These are phyloP conservation scores for Synanthedon formicaeformis DNA, from an alignment of 2,888 invertebrate genomes.

Conservation along the genomic window DNA sequence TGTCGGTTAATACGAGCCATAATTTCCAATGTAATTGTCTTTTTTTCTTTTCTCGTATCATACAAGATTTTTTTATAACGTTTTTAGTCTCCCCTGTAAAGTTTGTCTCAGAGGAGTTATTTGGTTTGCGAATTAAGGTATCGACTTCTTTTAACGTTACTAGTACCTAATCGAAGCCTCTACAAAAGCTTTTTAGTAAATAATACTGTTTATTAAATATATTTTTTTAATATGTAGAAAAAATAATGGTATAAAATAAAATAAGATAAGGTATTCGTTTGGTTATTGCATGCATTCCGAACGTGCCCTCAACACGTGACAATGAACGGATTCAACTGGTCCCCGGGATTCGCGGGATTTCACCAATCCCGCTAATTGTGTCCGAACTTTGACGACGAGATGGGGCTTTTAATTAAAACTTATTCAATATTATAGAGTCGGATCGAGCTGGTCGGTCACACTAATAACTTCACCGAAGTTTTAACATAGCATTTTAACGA, in stretches of 20 bases:
- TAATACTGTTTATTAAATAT: neutral
- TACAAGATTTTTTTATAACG: too few species aligned
- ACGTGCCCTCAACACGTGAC: conserved; percentile 6
- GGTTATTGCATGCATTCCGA: too few species aligned
- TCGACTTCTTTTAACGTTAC: too few species aligned
- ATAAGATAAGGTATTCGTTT: too few species aligned
- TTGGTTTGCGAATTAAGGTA: too few species aligned
- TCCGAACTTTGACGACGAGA: conserved; percentile 35
- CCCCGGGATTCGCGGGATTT: conserved; percentile 19
- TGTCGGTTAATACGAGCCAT: too few species aligned
- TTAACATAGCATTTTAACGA: conserved; percentile 20
- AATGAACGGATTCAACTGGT: conserved; percentile 16
- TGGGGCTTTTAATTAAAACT: conserved; percentile 63
- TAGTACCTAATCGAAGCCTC: neutral
- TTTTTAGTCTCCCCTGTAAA: too few species aligned
- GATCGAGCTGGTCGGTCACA: conserved; percentile 33
- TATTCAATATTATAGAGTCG: conserved; percentile 52
- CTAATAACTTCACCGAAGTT: conserved; percentile 26
- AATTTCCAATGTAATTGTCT: too few species aligned
- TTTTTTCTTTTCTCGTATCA: too few species aligned
- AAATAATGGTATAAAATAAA: too few species aligned
- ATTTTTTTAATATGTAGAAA: neutral
- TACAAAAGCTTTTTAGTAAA: neutral
- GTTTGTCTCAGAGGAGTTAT: too few species aligned
- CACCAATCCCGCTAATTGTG: conserved; percentile 48